Evolutionary conservation across 2,113 vertebrate genomes (phyloP), one percentile per base, ranked within the genome.

Genomic region (Sander vitreus): DNA sequence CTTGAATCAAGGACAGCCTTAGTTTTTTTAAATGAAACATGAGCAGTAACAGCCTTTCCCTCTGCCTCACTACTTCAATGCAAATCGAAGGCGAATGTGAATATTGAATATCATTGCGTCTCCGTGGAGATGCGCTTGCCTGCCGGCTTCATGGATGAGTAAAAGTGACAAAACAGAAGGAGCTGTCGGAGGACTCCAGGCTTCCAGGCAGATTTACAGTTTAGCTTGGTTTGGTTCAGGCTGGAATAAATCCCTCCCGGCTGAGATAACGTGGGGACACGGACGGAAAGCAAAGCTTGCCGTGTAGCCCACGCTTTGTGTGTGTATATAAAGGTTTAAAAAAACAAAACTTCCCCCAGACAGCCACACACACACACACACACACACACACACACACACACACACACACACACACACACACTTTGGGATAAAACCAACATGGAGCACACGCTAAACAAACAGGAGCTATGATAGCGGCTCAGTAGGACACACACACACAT

Each of bases 131-230:
- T 80, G 48, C 33, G 6, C 33, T 33, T 33, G 33, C 33, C 6
- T 11, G 63, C 78, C 78, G 88, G 83, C 87, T 92, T 88, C 85
- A 86, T 89, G 85, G 83, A 91, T 92, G 89, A 93, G 88, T 89
- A 85, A 90, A 92, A 90, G 72, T 87, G 88, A 86, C 88, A 86
- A 88, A 88, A 90, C 90, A 89, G 84, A 90, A 81, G 87, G 71
- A 84, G 79, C 86, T 86, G 91, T 90, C 89, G 87, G 85, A 89
- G 75, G 85, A 91, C 85, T 87, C 51, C 27, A 27, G 27, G 92
- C 89, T 91, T 92, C 74, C 86, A 93, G 92, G 92, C 89, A 92
- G 89, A 91, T 88, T 91, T 92, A 91, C 87, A 91, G 84, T 93
- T 93, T 92, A 89, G 77, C 5, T 1, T 33, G 5, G 83, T 91